phyloP scores from a whole-genome alignment of 1,140 invertebrate genomes.

The Bombus picipes region DNA sequence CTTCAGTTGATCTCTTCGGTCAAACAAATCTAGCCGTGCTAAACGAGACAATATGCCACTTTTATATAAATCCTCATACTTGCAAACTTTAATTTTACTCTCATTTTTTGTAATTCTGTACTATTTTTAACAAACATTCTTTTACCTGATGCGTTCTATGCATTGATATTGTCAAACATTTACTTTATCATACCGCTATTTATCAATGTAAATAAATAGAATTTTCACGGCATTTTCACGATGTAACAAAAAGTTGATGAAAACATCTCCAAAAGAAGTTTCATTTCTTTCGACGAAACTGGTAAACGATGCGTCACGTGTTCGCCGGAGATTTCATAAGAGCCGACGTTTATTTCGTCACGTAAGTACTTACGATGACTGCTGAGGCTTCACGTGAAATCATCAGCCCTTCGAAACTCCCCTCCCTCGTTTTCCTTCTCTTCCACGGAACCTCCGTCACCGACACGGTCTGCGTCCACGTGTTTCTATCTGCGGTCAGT shows the following conservation, averaged over 20 bases:
- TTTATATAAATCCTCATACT: neutral
- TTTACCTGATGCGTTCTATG: too few species aligned
- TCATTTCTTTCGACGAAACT: constrained; percentile 24
- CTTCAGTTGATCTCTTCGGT: too few species aligned
- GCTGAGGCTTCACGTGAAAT: constrained; percentile 57
- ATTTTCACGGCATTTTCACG: neutral
- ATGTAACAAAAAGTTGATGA: neutral
- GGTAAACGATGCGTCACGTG: neutral
- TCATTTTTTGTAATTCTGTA: neutral
- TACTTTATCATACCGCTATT: neutral
- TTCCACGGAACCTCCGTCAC: constrained; percentile 37
- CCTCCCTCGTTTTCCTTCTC: constrained; percentile 27
- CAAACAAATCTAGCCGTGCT: neutral
- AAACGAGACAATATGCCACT: neutral
- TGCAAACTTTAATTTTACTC: neutral
- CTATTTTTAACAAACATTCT: too few species aligned
- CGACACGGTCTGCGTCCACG: constrained; percentile 64
- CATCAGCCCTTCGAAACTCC: constrained; percentile 54
- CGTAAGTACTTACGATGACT: constrained; percentile 31
- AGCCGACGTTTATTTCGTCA: constrained; percentile 41
- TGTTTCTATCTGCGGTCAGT: constrained; percentile 71
- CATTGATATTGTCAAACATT: too few species aligned
- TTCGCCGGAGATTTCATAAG: constrained; percentile 48
- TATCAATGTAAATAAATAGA: neutral
- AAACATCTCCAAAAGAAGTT: neutral